Base-by-base conservation (phyloP, 2,888 invertebrate species). In the Microctonus brassicae region DNA sequence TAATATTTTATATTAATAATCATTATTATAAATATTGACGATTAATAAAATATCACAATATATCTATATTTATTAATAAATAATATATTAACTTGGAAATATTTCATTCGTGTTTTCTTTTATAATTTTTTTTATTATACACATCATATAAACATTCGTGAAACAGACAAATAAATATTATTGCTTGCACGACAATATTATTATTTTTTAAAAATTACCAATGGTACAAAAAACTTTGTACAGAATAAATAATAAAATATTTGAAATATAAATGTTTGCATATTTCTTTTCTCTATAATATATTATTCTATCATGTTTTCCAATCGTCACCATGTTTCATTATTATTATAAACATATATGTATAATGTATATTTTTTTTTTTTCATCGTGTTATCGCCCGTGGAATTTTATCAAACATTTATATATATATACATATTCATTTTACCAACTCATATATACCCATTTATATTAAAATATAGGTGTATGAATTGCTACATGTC, bases 361-460 rank as follows among this genome's bases (percentile, higher is more conserved):
- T 26, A 9, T 53, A 1, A 24, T 26, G 24, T n/a, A 24, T n/a
- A 6, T 24, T 26, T 24, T 13, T 55, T 55, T 26, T 11, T 67
- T 67, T 67, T 67, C 39, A 58, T 39, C 22, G 57, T 17, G 39
- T 22, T 57, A 67, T 67, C 53, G 57, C 17, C 47, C n/a, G 34
- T 53, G 70, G 70, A 70, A 70, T 66, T 70, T 70, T 66, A 70
- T 70, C 65, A 69, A 55, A 24, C 9, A 29, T 22, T 26, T 39
- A 22, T 36, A 13, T 24, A 20, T 62, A 62, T 42, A 13, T 24
- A 20, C 42, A 62, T 42, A 60, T 24, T 34, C 24, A 26, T 58
- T 20, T 26, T n/a, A 20, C 3, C 26, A 34, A 22, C 36, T 13
- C 34, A 61, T 11, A 61, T 47, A 11, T 13, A 47, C 13, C n/a